These are phyloP conservation scores for Hyaena hyaena DNA, from an alignment of 2,113 vertebrate genomes.

Conservation along the genomic window DNA sequence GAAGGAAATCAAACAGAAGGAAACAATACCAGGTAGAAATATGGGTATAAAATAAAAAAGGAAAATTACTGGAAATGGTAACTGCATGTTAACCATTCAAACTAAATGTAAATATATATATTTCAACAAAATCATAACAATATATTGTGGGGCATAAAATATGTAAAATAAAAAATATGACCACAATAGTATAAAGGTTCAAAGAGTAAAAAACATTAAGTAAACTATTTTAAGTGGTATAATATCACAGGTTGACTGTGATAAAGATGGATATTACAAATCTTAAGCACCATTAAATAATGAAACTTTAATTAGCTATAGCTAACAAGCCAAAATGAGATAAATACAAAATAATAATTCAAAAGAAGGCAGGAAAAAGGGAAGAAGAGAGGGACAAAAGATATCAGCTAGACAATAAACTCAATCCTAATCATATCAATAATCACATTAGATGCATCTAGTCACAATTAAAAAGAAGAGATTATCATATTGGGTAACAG, in stretches of 20 bases:
- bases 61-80: not conserved
- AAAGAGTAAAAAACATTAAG: not conserved
- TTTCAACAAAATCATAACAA: not conserved
- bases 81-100: not conserved
- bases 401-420: not conserved
- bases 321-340: not conserved
- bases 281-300: not conserved
- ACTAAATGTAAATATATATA: not conserved
- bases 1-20: slow-evolving; percentile 22
- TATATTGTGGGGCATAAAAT: not conserved
- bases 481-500: not conserved
- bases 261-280: not conserved
- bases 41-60: not conserved
- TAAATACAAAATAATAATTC: not conserved
- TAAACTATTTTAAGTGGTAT: not conserved
- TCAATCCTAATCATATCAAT: not conserved
- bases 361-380: not conserved
- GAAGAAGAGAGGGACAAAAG: not conserved
- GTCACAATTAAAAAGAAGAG: not conserved
- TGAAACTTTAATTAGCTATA: not conserved
- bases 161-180: not conserved
- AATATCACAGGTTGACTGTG: not conserved
- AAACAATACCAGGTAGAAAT: not conserved
- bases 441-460: not conserved
- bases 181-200: not conserved